phyloP scores from a whole-genome alignment of 2,113 vertebrate genomes.

The Apodemus sylvaticus region DNA sequence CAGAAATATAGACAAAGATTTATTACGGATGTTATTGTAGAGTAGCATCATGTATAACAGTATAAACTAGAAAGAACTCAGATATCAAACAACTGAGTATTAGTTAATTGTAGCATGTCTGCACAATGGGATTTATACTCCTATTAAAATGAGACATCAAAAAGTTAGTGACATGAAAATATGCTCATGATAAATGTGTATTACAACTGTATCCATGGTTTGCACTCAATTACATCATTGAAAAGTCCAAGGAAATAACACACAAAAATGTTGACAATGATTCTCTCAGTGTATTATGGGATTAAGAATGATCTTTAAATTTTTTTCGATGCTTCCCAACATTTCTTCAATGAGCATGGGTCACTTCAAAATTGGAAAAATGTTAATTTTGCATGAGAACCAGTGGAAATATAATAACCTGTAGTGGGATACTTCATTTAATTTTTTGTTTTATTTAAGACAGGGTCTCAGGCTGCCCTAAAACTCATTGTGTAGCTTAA shows the following conservation, averaged over 20 bases:
- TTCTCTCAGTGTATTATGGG: slow-evolving; percentile 42
- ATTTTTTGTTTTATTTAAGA: neutral
- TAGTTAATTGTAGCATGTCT: slow-evolving; percentile 59
- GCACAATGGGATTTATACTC: slow-evolving; percentile 58
- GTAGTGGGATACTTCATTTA: neutral
- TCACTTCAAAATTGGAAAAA: slow-evolving; percentile 49
- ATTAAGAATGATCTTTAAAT: slow-evolving; percentile 49
- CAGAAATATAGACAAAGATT: slow-evolving; percentile 44
- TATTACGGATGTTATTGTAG: slow-evolving; percentile 55
- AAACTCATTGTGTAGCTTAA: neutral
- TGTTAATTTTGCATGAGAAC: slow-evolving; percentile 7
- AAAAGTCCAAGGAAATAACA: slow-evolving; percentile 47
- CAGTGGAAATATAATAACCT: neutral
- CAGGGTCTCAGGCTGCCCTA: neutral
- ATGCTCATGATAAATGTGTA: slow-evolving; percentile 58
- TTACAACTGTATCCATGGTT: slow-evolving; percentile 23
- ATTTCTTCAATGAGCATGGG: slow-evolving; percentile 18
- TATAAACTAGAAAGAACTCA: slow-evolving; percentile 61
- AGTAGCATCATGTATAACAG: slow-evolving; percentile 1
- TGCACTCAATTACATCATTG: slow-evolving; percentile 53
- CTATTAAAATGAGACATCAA: slow-evolving; percentile 65
- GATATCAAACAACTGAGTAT: slow-evolving; percentile 65
- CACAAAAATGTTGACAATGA: slow-evolving; percentile 54
- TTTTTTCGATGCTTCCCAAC: slow-evolving; percentile 61
- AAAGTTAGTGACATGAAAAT: slow-evolving; percentile 62